These are phyloP conservation scores for Notolepis coatsorum DNA, from an alignment of 2,797 vertebrate species.

Conservation along the genomic window DNA sequence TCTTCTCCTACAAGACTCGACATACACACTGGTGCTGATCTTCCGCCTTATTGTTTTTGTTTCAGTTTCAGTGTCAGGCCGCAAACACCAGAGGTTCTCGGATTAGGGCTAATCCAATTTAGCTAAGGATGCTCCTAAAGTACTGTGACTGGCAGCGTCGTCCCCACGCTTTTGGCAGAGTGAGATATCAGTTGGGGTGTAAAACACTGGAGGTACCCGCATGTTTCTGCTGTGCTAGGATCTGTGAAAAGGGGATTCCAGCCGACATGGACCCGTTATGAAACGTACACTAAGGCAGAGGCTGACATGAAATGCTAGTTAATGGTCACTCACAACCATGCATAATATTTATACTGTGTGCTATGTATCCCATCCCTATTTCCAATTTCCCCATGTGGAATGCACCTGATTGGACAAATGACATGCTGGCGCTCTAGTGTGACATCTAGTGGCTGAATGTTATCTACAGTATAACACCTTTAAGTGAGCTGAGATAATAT, in stretches of 20 bases:
- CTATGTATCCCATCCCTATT: too few relatives aligned
- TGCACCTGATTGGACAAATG: too few relatives aligned
- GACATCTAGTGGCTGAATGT: too few relatives aligned
- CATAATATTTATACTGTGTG: constrained; percentile 33
- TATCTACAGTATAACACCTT: too few relatives aligned
- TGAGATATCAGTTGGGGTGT: constrained; percentile 49
- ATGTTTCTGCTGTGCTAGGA: constrained; percentile 48
- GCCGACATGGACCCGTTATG: constrained; percentile 55
- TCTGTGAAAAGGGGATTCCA: constrained; percentile 57
- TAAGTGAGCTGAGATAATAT: too few relatives aligned
- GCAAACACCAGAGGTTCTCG: constrained; percentile 52
- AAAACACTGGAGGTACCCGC: constrained; percentile 44
- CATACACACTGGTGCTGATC: constrained; percentile 45
- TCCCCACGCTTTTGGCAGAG: constrained; percentile 36
- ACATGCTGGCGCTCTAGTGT: too few relatives aligned
- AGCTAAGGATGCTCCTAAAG: neutral
- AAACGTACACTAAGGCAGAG: constrained; percentile 50
- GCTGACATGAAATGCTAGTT: constrained; percentile 47
- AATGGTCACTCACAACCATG: constrained; percentile 64
- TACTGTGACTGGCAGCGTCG: constrained; percentile 24
- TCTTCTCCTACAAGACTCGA: constrained; percentile 44
- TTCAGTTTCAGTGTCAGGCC: constrained; percentile 48
- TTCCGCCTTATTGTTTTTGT: constrained; percentile 40
- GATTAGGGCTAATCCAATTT: constrained; percentile 65
- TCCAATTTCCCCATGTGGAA: too few relatives aligned